Base-by-base conservation (phyloP, 2,797 vertebrate species). In the Hydrolagus colliei region DNA sequence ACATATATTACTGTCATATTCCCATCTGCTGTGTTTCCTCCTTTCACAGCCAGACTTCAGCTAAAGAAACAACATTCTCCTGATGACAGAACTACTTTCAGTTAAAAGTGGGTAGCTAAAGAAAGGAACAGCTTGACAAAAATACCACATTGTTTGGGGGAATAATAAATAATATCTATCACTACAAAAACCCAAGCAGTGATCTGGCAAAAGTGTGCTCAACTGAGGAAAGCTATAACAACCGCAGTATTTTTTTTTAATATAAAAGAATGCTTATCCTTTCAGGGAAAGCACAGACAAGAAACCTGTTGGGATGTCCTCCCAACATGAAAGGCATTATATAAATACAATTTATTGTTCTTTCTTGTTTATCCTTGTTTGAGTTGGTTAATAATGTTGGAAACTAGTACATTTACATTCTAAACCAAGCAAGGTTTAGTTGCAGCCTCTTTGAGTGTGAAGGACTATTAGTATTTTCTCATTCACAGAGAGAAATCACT, bases 1-100 rank as follows among this genome's bases (percentile, higher is more conserved):
- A 84, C 79, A 84, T 84, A 84, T 67, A 84, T 84, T 84, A 84
- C 79, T 84, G 79, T 84, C 79, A 84, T 84, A 84, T 84, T 84
- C 65, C 79, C 79, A 84, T 84, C 79, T 84, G 79, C 79, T 84
- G 27, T 84, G 79, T 71, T 84, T 84, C 63, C 79, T 84, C 79
- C 67, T 68, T 84, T 63, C 79, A 84, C 79, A 84, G 79, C 79
- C 79, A 84, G 79, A 84, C 79, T 84, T 84, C 79, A 84, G 79
- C 6, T 63, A 84, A 84, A 84, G 63, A 84, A 84, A 84, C 79
- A 84, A 84, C 79, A 71, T 84, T 84, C 32, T 9, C 52, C 63
- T 71, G 79, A 84, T 84, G 79, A 67, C 79, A 84, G 79, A 71
- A 84, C 79, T 84, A 84, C 79, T 84, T 84, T 71, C 79, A 84